A percentile compares a stretch with the other conserved stretches of the same genome.
These are phyloP conservation scores for Muscicapa striata DNA, from an alignment of 2,797 vertebrate genomes.

Conservation along the genomic window DNA sequence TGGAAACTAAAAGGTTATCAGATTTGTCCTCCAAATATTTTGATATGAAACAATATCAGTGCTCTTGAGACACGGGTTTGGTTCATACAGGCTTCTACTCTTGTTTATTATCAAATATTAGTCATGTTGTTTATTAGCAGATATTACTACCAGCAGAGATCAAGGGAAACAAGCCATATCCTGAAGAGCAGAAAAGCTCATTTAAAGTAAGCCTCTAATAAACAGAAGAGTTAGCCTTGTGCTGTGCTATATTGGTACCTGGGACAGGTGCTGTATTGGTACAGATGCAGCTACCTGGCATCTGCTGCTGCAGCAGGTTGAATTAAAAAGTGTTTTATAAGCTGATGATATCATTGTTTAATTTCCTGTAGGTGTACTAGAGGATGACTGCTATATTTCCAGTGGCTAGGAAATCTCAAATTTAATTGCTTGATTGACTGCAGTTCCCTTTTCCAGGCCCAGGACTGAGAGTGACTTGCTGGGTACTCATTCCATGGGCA, in stretches of 20 bases:
- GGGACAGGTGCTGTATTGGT: neutral
- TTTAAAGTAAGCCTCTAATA: slow-evolving; percentile 1
- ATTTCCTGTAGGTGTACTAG: slow-evolving; percentile 48
- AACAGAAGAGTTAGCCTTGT: neutral
- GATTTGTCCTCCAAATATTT: neutral
- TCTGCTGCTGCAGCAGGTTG: neutral
- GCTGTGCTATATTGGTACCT: neutral
- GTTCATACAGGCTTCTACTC: neutral
- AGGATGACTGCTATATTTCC: neutral
- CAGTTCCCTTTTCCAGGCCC: neutral
- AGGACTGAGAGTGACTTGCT: neutral
- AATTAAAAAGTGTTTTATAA: slow-evolving; percentile 9
- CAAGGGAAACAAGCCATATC: neutral
- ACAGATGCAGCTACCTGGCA: neutral
- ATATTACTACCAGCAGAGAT: neutral
- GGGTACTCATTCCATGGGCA: too few species aligned
- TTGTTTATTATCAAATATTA: slow-evolving; percentile 8
- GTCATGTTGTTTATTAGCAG: slow-evolving; percentile 4
- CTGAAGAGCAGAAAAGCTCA: slow-evolving; percentile 21
- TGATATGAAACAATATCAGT: neutral
- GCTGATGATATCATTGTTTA: slow-evolving; percentile 22
- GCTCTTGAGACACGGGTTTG: neutral
- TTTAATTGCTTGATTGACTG: slow-evolving; percentile 1
- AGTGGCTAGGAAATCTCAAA: neutral
- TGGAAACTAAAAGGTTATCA: neutral